Conservation (phyloP, 2,888 invertebrate genomes). For the Ophion slaviceki region DNA sequence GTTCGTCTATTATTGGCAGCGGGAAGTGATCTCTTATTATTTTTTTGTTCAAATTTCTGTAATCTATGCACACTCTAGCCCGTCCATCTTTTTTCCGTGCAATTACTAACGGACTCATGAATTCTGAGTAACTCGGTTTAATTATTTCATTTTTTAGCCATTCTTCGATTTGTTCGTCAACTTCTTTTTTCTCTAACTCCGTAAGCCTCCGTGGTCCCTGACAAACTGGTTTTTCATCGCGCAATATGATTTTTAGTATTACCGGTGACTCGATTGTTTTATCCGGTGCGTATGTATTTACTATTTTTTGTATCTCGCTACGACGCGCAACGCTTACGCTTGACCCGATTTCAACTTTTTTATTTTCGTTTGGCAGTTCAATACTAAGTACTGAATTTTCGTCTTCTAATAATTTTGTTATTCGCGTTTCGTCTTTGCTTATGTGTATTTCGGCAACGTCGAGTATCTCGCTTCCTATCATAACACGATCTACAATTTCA, state of each 20-base stretch:
- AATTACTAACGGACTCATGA: conserved; percentile 27
- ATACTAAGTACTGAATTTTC: too few species aligned
- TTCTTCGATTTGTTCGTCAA: conserved; percentile 38
- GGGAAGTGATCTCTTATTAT: conserved; percentile 37
- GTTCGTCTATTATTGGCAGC: conserved; percentile 24
- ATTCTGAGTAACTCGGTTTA: conserved; percentile 41
- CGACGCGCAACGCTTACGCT: too few species aligned
- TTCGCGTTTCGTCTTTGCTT: too few species aligned
- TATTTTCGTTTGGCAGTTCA: too few species aligned
- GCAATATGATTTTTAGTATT: conserved; percentile 32
- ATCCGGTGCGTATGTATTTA: background rate
- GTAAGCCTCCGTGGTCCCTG: conserved; percentile 35
- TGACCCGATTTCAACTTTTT: too few species aligned
- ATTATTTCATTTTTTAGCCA: conserved; percentile 29
- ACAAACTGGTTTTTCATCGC: conserved; percentile 35
- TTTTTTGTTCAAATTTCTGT: conserved; percentile 37
- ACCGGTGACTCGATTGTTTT: conserved; percentile 27
- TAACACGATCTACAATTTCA: too few species aligned
- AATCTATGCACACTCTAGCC: conserved; percentile 27
- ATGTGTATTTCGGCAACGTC: too few species aligned
- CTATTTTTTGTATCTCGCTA: background rate
- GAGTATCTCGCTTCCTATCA: too few species aligned
- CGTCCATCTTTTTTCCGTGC: conserved; percentile 24
- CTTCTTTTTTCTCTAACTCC: conserved; percentile 26
- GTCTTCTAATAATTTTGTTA: too few species aligned